Conservation (phyloP, 2,113 vertebrate species). For the Desmodus rotundus region DNA sequence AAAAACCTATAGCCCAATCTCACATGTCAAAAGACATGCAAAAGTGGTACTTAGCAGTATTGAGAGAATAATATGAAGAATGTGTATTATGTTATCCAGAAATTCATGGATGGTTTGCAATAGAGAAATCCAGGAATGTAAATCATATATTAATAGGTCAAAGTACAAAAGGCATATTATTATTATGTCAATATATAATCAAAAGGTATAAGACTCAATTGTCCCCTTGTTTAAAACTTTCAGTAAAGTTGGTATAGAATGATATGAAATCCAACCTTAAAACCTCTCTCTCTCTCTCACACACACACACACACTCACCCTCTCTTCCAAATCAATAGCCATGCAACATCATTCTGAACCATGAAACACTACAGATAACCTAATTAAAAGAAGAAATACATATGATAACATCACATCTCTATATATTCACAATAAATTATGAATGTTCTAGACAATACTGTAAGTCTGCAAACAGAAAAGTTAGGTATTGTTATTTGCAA, state of each 20-base stretch:
- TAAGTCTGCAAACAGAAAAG: constrained; percentile 5
- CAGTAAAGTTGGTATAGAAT: not conserved
- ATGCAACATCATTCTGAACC: not conserved
- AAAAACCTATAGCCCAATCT: not conserved
- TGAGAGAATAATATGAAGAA: not conserved
- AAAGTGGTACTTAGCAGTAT: not conserved
- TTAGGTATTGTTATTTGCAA: not conserved
- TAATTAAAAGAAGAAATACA: not conserved
- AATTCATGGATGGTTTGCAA: not conserved
- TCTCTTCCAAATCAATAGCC: not conserved
- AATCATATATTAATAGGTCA: not conserved
- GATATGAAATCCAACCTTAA: not conserved
- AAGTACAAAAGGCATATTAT: not conserved
- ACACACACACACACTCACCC: not conserved
- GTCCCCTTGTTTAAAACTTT: not conserved
- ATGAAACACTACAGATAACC: not conserved
- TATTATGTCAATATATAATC: not conserved
- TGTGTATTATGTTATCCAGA: not conserved
- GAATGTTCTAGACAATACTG: not conserved
- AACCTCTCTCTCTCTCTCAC: not conserved
- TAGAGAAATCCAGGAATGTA: constrained; percentile 1
- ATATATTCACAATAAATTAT: not conserved
- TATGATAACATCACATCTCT: not conserved
- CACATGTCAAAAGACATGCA: not conserved
- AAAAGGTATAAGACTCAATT: not conserved